Base-by-base conservation (phyloP, 2,797 vertebrate genomes). In the Gephyroberyx darwinii region DNA sequence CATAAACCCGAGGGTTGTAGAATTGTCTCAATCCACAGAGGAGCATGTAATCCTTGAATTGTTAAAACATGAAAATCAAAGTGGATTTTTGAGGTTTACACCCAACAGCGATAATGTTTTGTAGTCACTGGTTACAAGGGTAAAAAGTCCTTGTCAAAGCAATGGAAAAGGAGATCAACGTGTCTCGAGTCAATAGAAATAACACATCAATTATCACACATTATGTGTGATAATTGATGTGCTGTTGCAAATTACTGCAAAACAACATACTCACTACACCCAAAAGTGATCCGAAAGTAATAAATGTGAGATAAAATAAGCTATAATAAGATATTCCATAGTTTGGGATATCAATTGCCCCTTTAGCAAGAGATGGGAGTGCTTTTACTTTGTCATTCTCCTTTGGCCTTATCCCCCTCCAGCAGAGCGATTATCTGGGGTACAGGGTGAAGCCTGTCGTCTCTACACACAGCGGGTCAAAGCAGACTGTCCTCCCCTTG, bases 391-490 rank as follows among this genome's bases (percentile, higher is more conserved):
- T 75, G 80, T 86, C 54, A 35, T 68, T 69, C 66, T 65, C 71
- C 73, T 75, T 80, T 66, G 64, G 66, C 59, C 65, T 80, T 77
- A 71, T 81, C 69, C 74, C 64, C 41, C 68, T 74, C 47, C 61
- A 69, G 48, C 53, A 54, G 55, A 75, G 68, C 47, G 74, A 84
- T 90, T 86, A 90, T 89, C 77, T 75, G 78, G 70, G 66, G 31
- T 58, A 82, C 72, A 75, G 67, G 74, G 55, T 78, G 74, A 83
- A 75, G 69, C 73, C 78, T 80, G 81, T 82, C 76, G 48, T 83
- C 75, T 82, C 57, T 60, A 78, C 78, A 87, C 74, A 81, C 63
- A 71, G 65, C 74, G 73, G 80, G 86, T 90, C 89, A 89, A 78
- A 85, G 69, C 74, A 58, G 50, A 58, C 77, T 82, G 74, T 83